Evolutionary conservation across 92 coral and sea anemone species (phyloP).

Genomic region (Porites lobata): DNA sequence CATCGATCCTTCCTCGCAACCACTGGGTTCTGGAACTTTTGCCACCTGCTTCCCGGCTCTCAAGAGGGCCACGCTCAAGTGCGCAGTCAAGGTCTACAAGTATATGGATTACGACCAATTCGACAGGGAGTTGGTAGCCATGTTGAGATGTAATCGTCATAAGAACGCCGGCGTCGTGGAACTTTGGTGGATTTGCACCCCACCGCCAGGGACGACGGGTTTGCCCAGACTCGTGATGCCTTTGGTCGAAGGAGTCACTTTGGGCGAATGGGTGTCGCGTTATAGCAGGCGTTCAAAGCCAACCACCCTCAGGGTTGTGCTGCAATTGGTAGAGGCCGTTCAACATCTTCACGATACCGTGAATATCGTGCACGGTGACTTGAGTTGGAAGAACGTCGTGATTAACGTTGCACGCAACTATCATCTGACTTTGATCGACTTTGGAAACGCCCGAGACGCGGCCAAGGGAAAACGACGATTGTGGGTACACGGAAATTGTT

Average conservation of each 20-base stretch:
- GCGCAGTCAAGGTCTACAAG: neutral
- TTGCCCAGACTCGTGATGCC: slow-evolving; percentile 13
- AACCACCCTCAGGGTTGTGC: neutral
- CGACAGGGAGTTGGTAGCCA: slow-evolving; percentile 14
- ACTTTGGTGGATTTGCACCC: slow-evolving; percentile 3
- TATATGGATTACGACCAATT: slow-evolving; percentile 17
- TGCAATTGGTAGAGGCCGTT: neutral
- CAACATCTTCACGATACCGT: neutral
- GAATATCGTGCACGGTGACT: slow-evolving; percentile 10
- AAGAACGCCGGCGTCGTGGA: neutral
- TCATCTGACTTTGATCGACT: slow-evolving; percentile 6
- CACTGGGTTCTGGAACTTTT: slow-evolving; percentile 14
- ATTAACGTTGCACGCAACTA: neutral
- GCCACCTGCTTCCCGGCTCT: neutral
- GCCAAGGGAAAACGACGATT: too few species aligned
- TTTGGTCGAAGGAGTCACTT: neutral
- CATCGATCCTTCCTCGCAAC: neutral
- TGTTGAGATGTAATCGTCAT: slow-evolving; percentile 8
- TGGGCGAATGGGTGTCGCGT: neutral
- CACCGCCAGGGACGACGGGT: neutral
- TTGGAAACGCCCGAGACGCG: slow-evolving; percentile 5
- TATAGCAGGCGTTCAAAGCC: neutral
- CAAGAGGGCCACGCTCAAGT: neutral
- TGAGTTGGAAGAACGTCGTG: slow-evolving; percentile 7
- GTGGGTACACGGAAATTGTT: neutral